Evolutionary conservation across 2,113 vertebrate genomes (phyloP).

Genomic region (Nothoprocta pentlandii): DNA sequence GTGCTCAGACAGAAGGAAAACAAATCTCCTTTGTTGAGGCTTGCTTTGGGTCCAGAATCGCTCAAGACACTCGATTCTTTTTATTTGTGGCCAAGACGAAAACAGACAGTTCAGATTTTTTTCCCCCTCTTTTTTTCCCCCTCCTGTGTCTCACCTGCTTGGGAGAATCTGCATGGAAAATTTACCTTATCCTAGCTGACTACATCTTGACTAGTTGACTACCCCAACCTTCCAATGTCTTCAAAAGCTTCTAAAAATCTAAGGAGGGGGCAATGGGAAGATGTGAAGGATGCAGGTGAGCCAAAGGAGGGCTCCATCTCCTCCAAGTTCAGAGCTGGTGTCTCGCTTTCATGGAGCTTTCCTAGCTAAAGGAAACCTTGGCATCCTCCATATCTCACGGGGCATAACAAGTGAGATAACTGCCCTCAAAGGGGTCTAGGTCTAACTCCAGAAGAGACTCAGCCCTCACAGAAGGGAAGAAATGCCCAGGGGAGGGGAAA

Average conservation of each 20-base stretch:
- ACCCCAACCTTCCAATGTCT: background rate
- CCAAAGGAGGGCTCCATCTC: background rate
- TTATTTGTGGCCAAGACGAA: background rate
- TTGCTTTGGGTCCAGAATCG: background rate
- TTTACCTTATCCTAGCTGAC: background rate
- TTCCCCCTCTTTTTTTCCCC: fast-evolving
- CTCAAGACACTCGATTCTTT: background rate
- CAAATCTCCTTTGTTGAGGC: background rate
- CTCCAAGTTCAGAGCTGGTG: background rate
- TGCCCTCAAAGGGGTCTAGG: background rate
- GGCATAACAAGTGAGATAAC: fast-evolving
- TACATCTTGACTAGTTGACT: too few species aligned
- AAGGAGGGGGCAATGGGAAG: fast-evolving
- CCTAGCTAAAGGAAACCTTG: background rate
- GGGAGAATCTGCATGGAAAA: background rate
- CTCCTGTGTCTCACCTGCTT: background rate
- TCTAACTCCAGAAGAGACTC: background rate
- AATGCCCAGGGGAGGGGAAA: background rate
- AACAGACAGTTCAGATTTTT: background rate
- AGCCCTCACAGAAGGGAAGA: background rate
- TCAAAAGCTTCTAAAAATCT: background rate
- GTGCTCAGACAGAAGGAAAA: background rate
- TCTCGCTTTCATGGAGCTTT: background rate
- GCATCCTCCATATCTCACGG: fast-evolving
- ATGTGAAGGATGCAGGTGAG: fast-evolving